phyloP scores from a whole-genome alignment of 2,113 vertebrate genomes.

The Tiliqua scincoides region DNA sequence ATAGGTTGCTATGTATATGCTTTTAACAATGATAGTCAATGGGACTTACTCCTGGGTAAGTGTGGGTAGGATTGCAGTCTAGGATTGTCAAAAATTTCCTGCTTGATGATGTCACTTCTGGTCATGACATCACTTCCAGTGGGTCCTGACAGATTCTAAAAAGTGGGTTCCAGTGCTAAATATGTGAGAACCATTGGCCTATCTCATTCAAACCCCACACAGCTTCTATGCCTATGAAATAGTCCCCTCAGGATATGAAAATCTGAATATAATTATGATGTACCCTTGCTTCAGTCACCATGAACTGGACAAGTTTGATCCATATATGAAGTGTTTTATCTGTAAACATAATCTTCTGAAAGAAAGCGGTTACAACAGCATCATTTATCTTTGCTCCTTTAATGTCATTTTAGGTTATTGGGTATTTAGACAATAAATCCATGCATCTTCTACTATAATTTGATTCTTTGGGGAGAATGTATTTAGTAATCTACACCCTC shows the following conservation, averaged over 20 bases:
- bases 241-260: not conserved
- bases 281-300: not conserved
- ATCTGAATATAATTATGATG: not conserved
- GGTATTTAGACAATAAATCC: constrained; percentile 26
- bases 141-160: no score
- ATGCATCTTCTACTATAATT: constrained; percentile 20
- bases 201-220: no score
- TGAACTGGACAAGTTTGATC: not conserved
- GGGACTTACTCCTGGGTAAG: no score
- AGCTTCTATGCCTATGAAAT: not conserved
- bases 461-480: constrained; percentile 35
- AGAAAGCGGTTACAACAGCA: not conserved
- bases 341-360: not conserved
- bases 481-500: constrained; percentile 54
- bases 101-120: no score
- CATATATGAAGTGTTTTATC: not conserved
- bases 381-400: rapidly evolving
- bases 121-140: no score
- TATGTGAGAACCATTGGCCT: no score
- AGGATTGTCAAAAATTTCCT: no score
- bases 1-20: no score
- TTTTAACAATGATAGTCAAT: no score
- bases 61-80: no score
- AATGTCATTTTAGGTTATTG: constrained; percentile 25
- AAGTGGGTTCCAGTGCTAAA: no score